Percentiles rank a stretch among this genome's conserved stretches.
These are phyloP conservation scores for Sipha maydis DNA, from an alignment of 2,888 invertebrate species.

Conservation along the genomic window DNA sequence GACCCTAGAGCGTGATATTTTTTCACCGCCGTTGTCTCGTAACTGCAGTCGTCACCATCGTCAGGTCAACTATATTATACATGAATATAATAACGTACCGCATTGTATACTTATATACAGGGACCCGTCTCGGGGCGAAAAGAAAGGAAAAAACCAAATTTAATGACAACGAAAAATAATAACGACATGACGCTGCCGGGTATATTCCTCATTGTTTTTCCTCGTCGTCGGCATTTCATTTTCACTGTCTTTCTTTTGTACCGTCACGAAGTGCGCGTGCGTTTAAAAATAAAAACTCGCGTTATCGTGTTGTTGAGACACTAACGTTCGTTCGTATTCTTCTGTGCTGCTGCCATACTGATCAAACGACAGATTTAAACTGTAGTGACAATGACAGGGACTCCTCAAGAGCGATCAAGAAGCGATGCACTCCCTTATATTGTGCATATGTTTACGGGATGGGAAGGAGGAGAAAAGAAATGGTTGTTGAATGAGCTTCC, in stretches of 20 bases:
- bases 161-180: background rate
- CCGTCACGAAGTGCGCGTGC: background rate
- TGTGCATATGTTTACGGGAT: background rate
- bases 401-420: background rate
- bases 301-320: background rate
- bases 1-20: background rate
- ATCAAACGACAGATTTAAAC: background rate
- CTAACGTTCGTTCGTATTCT: background rate
- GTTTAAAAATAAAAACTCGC: background rate
- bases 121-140: background rate
- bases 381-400: background rate
- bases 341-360: background rate
- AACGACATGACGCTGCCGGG: background rate
- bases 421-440: background rate
- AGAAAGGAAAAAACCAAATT: slow-evolving; percentile 1
- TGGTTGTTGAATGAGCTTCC: background rate
- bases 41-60: background rate
- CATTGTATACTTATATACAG: background rate
- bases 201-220: background rate
- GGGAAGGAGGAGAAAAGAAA: no score
- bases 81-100: background rate
- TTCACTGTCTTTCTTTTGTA: background rate
- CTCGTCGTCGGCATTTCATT: background rate
- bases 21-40: background rate
- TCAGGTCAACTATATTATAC: background rate